Conservation (phyloP, 2,888 invertebrate species). For the Drosophila meridiana region DNA sequence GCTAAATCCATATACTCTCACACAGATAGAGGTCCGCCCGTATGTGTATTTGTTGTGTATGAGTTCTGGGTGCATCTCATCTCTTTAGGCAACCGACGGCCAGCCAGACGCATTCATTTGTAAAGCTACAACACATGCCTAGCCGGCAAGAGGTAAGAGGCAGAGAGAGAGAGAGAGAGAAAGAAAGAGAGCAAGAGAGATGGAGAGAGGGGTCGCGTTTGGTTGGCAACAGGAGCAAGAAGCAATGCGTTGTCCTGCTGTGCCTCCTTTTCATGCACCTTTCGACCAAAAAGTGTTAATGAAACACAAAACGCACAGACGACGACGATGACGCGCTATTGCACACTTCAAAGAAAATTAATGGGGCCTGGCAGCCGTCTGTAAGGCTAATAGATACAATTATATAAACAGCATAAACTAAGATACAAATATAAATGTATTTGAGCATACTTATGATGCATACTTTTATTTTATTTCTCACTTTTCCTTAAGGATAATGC, state of each 20-base stretch:
- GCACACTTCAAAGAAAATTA: slow-evolving; percentile 40
- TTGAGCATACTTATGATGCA: not conserved
- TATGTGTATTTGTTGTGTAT: slow-evolving; percentile 17
- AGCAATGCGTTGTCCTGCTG: slow-evolving; percentile 5
- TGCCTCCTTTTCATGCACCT: slow-evolving; percentile 64
- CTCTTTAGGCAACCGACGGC: slow-evolving; percentile 45
- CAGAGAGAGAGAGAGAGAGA: not conserved
- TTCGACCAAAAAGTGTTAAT: slow-evolving; percentile 72
- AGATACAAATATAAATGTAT: not conserved
- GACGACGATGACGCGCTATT: slow-evolving; percentile 11
- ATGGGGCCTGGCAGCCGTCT: slow-evolving; percentile 1
- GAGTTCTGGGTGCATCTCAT: slow-evolving; percentile 39
- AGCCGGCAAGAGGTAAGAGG: not conserved
- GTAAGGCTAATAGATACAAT: slow-evolving; percentile 16
- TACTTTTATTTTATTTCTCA: not conserved
- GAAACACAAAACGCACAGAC: slow-evolving; percentile 68
- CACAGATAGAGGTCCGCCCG: slow-evolving; percentile 4
- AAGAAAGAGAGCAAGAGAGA: not conserved
- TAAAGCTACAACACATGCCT: slow-evolving; percentile 65
- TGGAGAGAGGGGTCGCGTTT: not conserved
- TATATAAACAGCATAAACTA: slow-evolving; percentile 9
- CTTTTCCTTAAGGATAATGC: not conserved
- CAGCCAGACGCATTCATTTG: slow-evolving; percentile 79
- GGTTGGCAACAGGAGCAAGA: not conserved
- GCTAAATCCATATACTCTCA: slow-evolving; percentile 23